These are phyloP conservation scores for Gonioctena quinquepunctata DNA, from an alignment of 1,140 invertebrate species.

Conservation along the genomic window DNA sequence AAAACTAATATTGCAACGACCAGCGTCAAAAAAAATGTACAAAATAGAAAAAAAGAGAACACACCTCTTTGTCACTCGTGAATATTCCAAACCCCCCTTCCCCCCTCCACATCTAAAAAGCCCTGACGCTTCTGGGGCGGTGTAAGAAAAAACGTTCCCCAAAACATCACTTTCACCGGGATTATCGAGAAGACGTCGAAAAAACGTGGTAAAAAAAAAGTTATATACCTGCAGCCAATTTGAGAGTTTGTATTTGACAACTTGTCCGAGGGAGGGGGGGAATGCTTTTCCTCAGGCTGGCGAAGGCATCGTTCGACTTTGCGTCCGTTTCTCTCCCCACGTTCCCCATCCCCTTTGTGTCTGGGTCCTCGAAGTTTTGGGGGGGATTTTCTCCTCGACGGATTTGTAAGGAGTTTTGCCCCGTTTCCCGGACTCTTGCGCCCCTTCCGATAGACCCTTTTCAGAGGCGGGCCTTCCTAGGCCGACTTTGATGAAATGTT, in stretches of 20 bases:
- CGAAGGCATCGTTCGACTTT: constrained; percentile 97
- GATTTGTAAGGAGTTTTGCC: constrained; percentile 43
- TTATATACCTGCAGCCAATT: constrained; percentile 92
- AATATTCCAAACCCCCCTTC: constrained; percentile 87
- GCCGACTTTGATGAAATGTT: constrained; percentile 48
- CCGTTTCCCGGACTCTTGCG: constrained; percentile 46
- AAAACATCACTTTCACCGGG: constrained; percentile 57
- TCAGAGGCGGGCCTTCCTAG: constrained; percentile 43
- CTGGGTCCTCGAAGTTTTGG: constrained; percentile 68
- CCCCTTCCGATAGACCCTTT: constrained; percentile 34
- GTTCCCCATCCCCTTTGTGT: constrained; percentile 93
- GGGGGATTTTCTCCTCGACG: constrained; percentile 46
- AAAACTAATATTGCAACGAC: background rate
- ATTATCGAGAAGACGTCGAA: constrained; percentile 42
- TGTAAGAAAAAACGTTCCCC: constrained; percentile 70
- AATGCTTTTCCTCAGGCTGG: constrained; percentile 92
- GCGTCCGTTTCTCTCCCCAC: constrained; percentile 93
- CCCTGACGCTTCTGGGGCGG: constrained; percentile 88
- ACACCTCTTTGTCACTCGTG: too few relatives aligned
- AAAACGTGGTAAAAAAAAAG: constrained; percentile 92
- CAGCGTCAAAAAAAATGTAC: background rate
- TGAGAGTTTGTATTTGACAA: constrained; percentile 96
- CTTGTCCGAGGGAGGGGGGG: constrained; percentile 97
- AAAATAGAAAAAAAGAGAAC: background rate
- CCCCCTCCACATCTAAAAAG: constrained; percentile 94